These are phyloP conservation scores for Myzus persicae DNA, from an alignment of 1,140 invertebrate genomes.

Conservation along the genomic window DNA sequence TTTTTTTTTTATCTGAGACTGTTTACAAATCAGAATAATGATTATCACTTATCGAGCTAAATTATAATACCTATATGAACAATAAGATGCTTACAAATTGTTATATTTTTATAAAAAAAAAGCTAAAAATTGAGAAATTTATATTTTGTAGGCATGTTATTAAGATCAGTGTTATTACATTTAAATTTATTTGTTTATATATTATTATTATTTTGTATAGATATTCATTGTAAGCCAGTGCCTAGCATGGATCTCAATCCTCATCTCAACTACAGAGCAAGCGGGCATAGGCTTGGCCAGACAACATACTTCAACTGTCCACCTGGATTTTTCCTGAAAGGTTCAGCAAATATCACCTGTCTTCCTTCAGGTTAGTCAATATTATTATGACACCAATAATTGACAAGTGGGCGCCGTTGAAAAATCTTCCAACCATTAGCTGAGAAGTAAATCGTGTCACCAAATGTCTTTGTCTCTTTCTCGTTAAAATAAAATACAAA, in stretches of 20 bases:
- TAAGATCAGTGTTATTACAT: background rate
- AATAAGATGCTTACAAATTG: background rate
- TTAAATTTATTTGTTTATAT: background rate
- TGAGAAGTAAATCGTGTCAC: background rate
- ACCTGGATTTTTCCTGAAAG: conserved; percentile 75
- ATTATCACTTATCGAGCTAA: background rate
- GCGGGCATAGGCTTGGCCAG: conserved; percentile 75
- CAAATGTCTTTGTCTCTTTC: background rate
- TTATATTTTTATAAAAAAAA: background rate
- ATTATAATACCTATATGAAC: background rate
- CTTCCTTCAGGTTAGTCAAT: conserved; percentile 73
- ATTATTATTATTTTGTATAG: conserved; percentile 61
- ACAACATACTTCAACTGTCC: conserved; percentile 74
- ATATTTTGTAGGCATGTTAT: background rate
- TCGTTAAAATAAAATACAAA: too few relatives aligned
- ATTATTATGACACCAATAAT: background rate
- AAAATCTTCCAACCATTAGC: background rate
- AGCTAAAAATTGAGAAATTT: background rate
- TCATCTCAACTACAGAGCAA: conserved; percentile 67
- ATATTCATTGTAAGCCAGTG: conserved; percentile 64
- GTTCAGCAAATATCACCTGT: conserved; percentile 75
- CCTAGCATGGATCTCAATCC: conserved; percentile 46
- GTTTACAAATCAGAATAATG: background rate
- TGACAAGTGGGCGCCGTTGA: background rate
- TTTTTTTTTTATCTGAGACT: background rate